These are phyloP conservation scores for Megastigmus dorsalis DNA, from an alignment of 2,888 invertebrate genomes.

Conservation along the genomic window DNA sequence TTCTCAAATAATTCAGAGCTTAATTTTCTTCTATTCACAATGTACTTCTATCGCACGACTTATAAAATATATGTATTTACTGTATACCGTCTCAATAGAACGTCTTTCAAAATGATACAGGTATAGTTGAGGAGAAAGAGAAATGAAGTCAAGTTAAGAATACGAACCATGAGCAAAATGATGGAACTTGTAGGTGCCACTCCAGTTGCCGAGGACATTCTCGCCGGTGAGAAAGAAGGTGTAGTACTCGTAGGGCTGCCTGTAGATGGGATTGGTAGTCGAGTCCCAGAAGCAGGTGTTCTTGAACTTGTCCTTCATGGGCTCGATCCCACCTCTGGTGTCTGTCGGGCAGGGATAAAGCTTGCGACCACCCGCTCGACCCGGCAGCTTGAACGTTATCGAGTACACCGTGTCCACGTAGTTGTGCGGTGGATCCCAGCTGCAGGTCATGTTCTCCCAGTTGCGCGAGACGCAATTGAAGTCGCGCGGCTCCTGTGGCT, in stretches of 20 bases:
- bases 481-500: constrained; percentile 80
- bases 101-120: too few species aligned
- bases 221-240: constrained; percentile 78
- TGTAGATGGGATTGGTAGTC: constrained; percentile 76
- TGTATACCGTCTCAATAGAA: too few species aligned
- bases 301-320: constrained; percentile 61
- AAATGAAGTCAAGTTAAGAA: too few species aligned
- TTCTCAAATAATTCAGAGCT: too few species aligned
- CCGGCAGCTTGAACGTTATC: constrained; percentile 74
- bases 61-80: too few species aligned
- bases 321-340: constrained; percentile 59
- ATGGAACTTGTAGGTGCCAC: constrained; percentile 77
- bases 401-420: constrained; percentile 78
- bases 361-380: constrained; percentile 71
- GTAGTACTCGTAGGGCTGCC: constrained; percentile 76
- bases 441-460: constrained; percentile 84
- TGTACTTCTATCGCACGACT: too few species aligned
- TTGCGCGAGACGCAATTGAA: constrained; percentile 85
- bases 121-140: too few species aligned
- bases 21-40: too few species aligned
- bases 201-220: constrained; percentile 79
- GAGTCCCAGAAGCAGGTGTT: constrained; percentile 76
- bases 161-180: constrained; percentile 76
- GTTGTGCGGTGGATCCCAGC: constrained; percentile 81
- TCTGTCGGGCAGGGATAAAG: constrained; percentile 71